Evolutionary conservation across 2,797 vertebrate genomes (phyloP).

Genomic region (Notoglanidium macrostoma): DNA sequence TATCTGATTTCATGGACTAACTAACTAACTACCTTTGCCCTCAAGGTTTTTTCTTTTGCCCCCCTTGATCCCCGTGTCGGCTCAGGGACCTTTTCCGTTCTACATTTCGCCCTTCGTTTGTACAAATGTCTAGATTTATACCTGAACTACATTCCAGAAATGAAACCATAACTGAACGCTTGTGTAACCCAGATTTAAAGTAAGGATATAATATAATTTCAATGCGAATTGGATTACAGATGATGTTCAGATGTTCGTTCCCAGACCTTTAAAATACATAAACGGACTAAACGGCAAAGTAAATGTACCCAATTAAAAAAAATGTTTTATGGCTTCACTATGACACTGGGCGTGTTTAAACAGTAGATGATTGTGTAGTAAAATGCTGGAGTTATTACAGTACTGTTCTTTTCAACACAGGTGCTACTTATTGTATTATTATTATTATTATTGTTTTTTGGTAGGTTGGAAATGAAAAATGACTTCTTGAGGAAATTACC

Average conservation of each 20-base stretch:
- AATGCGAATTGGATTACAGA: background rate
- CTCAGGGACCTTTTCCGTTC: conserved; percentile 1
- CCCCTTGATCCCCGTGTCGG: background rate
- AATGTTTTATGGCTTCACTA: background rate
- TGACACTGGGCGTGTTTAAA: conserved; percentile 19
- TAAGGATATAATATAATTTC: background rate
- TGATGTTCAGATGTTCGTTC: background rate
- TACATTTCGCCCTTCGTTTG: background rate
- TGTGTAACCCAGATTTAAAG: background rate
- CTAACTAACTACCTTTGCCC: background rate
- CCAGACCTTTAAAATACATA: background rate
- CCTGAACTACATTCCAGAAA: background rate
- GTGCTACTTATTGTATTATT: conserved; percentile 30
- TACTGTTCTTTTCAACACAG: conserved; percentile 34
- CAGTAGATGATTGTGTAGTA: background rate
- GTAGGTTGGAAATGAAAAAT: background rate
- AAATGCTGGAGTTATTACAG: conserved; percentile 14
- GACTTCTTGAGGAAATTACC: conserved; percentile 5
- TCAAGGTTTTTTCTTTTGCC: background rate
- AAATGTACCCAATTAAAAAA: background rate
- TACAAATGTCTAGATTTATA: background rate
- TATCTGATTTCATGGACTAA: background rate
- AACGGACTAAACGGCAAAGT: background rate
- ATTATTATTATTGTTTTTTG: background rate
- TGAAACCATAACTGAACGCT: background rate